phyloP scores from a whole-genome alignment of 1,140 invertebrate genomes.

The Vollenhovia emeryi region DNA sequence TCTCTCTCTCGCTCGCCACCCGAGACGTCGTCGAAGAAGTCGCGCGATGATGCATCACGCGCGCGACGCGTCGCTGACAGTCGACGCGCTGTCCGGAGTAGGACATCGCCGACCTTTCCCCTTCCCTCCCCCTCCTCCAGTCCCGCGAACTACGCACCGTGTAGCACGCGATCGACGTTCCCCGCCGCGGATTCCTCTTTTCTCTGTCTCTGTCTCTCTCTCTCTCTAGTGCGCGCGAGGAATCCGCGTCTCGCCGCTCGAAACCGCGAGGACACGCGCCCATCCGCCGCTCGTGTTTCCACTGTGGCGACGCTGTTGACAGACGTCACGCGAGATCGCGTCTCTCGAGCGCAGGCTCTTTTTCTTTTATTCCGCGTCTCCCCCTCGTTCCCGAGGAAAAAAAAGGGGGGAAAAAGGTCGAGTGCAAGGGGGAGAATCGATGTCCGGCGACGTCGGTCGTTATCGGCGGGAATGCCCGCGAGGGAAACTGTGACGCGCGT shows the following conservation, averaged over 20 bases:
- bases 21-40: background rate
- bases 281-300: background rate
- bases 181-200: too few relatives aligned
- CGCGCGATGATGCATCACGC: background rate
- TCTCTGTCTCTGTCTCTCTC: too few relatives aligned
- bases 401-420: background rate
- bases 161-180: background rate
- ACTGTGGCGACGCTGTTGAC: background rate
- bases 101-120: background rate
- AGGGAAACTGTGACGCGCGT: background rate
- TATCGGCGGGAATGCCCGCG: background rate
- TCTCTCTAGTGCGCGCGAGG: background rate
- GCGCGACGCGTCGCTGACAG: background rate
- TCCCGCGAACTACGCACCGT: background rate
- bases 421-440: background rate
- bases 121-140: too few relatives aligned
- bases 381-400: too few relatives aligned
- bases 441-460: background rate
- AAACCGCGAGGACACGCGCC: background rate
- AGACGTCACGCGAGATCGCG: background rate
- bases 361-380: background rate
- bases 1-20: too few relatives aligned
- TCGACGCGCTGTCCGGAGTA: background rate
- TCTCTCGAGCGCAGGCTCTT: background rate
- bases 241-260: background rate